Conservation (phyloP, 2,888 invertebrate species). For the Glyphotaelius pellucidus region DNA sequence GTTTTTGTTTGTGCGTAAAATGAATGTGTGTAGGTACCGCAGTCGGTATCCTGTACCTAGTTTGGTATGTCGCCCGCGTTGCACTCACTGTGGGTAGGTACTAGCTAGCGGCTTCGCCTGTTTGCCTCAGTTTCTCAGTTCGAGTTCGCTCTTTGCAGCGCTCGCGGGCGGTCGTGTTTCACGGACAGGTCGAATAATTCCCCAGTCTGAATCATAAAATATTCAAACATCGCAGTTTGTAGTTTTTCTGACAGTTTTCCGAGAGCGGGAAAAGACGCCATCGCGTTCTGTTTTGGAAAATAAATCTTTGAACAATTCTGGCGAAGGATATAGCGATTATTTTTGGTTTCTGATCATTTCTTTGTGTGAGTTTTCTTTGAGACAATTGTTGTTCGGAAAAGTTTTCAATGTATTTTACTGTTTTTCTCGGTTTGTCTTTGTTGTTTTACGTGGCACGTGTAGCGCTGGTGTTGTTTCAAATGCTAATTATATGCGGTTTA, state of each 20-base stretch:
- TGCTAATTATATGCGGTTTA: background rate
- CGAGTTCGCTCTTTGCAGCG: conserved; percentile 66
- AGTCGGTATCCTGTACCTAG: background rate
- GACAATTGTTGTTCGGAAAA: background rate
- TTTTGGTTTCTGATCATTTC: background rate
- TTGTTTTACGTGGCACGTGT: background rate
- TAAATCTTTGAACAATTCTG: background rate
- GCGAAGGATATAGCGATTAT: background rate
- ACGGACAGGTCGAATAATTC: conserved; percentile 40
- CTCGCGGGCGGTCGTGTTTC: conserved; percentile 66
- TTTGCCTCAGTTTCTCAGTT: conserved; percentile 50
- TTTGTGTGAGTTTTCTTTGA: background rate
- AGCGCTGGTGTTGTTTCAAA: background rate
- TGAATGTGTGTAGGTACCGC: background rate
- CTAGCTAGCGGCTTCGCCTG: conserved; percentile 9
- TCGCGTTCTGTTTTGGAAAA: conserved; percentile 2
- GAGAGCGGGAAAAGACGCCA: background rate
- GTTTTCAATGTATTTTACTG: background rate
- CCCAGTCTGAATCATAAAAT: conserved; percentile 39
- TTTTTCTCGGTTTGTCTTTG: conserved; percentile 1
- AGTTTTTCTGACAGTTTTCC: conserved; percentile 24
- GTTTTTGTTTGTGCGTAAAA: background rate
- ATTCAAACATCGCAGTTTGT: conserved; percentile 35
- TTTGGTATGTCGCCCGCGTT: background rate
- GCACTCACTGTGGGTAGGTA: background rate